A percentile compares a stretch with the other conserved stretches of the same genome.
These are phyloP conservation scores for Cryptomyrus ogoouensis DNA, from an alignment of 2,113 vertebrate genomes.

Conservation along the genomic window DNA sequence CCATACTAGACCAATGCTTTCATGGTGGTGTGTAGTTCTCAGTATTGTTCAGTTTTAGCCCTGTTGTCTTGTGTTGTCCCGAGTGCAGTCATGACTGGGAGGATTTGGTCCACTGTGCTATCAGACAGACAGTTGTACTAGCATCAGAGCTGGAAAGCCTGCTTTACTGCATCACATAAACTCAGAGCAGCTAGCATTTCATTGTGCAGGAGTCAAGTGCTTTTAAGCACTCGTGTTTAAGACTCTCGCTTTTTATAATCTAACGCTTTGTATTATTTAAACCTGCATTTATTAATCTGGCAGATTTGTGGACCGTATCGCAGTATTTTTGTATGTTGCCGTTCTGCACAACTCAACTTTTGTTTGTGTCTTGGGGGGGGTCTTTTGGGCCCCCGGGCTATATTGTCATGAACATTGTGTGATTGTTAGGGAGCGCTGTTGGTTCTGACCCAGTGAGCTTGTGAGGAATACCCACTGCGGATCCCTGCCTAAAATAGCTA, in stretches of 20 bases:
- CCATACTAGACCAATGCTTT: background rate
- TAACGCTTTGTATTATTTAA: background rate
- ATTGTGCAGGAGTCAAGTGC: background rate
- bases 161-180: background rate
- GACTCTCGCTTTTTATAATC: background rate
- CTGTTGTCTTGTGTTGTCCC: background rate
- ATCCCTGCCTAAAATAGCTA: background rate
- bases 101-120: background rate
- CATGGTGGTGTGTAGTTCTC: background rate
- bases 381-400: background rate
- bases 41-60: background rate
- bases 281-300: background rate
- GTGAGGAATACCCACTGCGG: background rate
- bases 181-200: background rate
- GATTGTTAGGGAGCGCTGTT: background rate
- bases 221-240: background rate
- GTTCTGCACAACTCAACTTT: background rate
- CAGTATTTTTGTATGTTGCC: background rate
- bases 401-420: background rate
- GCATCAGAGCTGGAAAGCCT: background rate
- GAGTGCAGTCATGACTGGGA: background rate
- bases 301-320: background rate
- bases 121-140: background rate
- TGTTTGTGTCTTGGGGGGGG: background rate
- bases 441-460: conserved; percentile 1